Base-by-base conservation (phyloP, 2,888 invertebrate genomes). In the Heteromyza rotundicornis region DNA sequence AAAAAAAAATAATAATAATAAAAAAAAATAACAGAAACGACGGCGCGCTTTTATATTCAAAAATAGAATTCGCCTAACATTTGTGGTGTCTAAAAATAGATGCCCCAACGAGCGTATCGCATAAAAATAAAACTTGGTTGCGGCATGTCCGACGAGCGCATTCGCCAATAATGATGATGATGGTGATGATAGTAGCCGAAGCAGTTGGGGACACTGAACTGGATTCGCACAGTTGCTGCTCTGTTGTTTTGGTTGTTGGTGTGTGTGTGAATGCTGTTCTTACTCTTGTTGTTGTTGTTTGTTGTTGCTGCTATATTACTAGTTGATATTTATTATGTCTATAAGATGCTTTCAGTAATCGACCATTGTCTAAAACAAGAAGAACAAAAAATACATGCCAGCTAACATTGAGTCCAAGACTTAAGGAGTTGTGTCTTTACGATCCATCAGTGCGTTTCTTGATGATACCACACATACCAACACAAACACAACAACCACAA, bases 61-160 rank as follows among this genome's bases (percentile, higher is more conserved):
- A 77, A 75, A 75, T 75, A 77, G 75, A 65, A 58, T 68, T 64
- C 66, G 64, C 7, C 70, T 77, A n/a, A n/a, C 67, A 76, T 75
- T 75, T 77, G 75, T 77, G 77, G 69, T 59, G 60, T 68, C 75
- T 75, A 75, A 73, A 76, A 78, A 76, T 75, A 74, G 68, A 63
- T 24, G 47, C 47, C 40, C 3, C 3, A 47, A 14, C 17, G 17
- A 20, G 7, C 20, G 47, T 14, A 5, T 3, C 14, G 8, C n/a
- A 7, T 47, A 47, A 47, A 47, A 47, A 20, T 47, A 20, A 47
- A 40, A 40, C 40, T n/a, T n/a, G n/a, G n/a, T n/a, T n/a, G n/a
- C n/a, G n/a, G n/a, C n/a, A n/a, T n/a, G n/a, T n/a, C n/a, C n/a
- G n/a, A n/a, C n/a, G n/a, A n/a, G n/a, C n/a, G n/a, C n/a, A n/a